phyloP scores from a whole-genome alignment of 2,888 invertebrate genomes.

The Corythucha ciliata region DNA sequence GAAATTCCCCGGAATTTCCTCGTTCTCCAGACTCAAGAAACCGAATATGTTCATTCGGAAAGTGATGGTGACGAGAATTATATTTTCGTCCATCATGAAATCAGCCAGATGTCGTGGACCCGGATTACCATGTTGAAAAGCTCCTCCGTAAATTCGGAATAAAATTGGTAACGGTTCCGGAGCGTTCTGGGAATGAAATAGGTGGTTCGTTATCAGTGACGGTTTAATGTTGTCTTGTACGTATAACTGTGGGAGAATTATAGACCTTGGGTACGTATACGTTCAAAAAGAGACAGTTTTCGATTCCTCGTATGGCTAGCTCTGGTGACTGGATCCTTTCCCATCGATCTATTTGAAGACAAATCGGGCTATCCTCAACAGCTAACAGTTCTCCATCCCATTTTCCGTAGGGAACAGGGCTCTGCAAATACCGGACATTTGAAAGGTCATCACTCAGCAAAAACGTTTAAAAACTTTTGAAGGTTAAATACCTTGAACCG shows the following conservation, averaged over 20 bases:
- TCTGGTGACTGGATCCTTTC: no score
- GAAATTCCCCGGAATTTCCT: conserved; percentile 19
- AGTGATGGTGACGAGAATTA: conserved; percentile 21
- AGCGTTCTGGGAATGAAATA: background rate
- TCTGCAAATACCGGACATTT: no score
- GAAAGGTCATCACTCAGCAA: no score
- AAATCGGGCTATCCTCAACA: conserved; percentile 57
- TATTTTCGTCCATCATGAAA: conserved; percentile 27
- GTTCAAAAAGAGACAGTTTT: conserved; percentile 72
- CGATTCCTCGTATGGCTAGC: conserved; percentile 40
- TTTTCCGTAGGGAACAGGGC: conserved; percentile 6
- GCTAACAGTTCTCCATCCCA: conserved; percentile 68
- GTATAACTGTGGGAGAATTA: no score
- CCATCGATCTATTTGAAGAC: conserved; percentile 52
- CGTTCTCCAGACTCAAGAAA: conserved; percentile 13
- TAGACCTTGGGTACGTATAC: conserved; percentile 68
- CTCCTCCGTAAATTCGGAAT: conserved; percentile 26
- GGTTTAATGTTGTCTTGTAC: no score
- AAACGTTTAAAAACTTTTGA: no score
- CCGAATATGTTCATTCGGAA: conserved; percentile 24
- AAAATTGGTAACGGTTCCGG: conserved; percentile 21
- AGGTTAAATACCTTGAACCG: no score
- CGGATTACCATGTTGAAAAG: conserved; percentile 15
- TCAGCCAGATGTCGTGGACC: conserved; percentile 15
- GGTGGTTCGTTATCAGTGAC: no score